Base-by-base conservation (phyloP, 2,797 vertebrate genomes). In the Bradypodion ventrale region DNA sequence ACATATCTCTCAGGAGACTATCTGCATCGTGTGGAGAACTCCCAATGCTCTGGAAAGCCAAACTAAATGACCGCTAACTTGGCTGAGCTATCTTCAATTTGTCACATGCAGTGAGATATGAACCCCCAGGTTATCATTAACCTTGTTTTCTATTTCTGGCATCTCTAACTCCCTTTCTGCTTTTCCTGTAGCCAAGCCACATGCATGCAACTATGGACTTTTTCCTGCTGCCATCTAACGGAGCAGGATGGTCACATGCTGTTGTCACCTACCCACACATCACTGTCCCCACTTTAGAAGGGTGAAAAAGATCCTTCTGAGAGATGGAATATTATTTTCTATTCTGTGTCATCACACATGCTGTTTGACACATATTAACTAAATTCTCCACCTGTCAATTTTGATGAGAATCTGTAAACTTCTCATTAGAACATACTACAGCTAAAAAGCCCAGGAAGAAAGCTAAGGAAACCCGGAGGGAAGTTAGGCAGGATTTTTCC, bases 81-180 rank as follows among this genome's bases (percentile, higher is more conserved):
- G 16, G 70, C 70, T 75, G 63, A 2, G 0, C 49, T 56, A 21
- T 10, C 46, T 52, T 59, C 56, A 1, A 29, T 37, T 62, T 44
- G 13, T 62, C 15, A 68, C 2, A 25, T n/a, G 56, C 68, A 66
- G 40, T 21, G 75, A 87, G 81, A 56, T 56, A 5, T 49, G 79
- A 21, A 10, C 82, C 83, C 83, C 86, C 46, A 0, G 82, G 86
- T 80, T 65, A 79, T 78, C 89, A 69, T 89, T 88, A 92, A 92
- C 87, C 90, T 88, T 13, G 15, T 82, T 35, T 88, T 76, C 84
- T 83, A 2, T 68, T 90, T 78, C 4, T 2, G 88, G 87, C 0
- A 78, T 60, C 88, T 12, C 10, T 0, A 75, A 78, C 35, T 86
- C 52, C 80, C 75, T 86, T 83, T 86, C 79, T 84, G 87, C 69